Evolutionary conservation across 2,113 vertebrate species (phyloP), one percentile per base, ranked within the genome.

Genomic region (Origma solitaria): DNA sequence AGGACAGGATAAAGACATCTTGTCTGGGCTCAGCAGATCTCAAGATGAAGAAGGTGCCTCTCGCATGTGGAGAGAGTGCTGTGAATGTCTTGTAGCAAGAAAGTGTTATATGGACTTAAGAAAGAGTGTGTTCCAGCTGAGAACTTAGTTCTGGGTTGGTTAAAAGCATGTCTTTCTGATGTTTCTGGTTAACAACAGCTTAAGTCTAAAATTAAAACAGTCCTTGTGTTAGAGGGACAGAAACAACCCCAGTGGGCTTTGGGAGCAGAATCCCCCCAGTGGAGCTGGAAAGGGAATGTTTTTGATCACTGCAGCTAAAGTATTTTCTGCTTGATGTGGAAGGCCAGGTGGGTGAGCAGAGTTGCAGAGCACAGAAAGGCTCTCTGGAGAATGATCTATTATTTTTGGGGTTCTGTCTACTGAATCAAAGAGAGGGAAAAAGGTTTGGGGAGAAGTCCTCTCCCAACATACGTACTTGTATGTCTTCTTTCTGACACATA

Each of bases 261-360:
- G 53, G 61, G 49, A 95, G 44, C 61, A 72, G 53, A 77, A 84
- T 95, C 94, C 88, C 49, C 79, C 40, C 1, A 3, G 40, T 65
- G 61, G 75, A 51, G 28, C n/a, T 86, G 45, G 75, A 92, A 81
- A 86, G 65, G 57, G 72, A 94, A 88, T 82, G 71, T 61, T 77
- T 95, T 91, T 94, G 82, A 95, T 93, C 15, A 1, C 60, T 88
- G 64, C 51, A 88, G 75, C 73, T 89, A 45, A 95, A 94, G 65
- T 53, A 91, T 92, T 97, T 95, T 96, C 69, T 92, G 69, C 73
- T 91, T 96, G 88, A 95, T 76, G 50, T 86, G 69, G 92, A 87
- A 91, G 53, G 73, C 88, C 91, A 95, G 89, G 86, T 96, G 95
- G 86, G 77, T 76, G 91, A 81, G 61, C 83, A 79, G 81, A 54